Percentiles rank a stretch among this genome's conserved stretches.
Conservation (phyloP, 2,797 vertebrate species). For the Brotula barbata region DNA sequence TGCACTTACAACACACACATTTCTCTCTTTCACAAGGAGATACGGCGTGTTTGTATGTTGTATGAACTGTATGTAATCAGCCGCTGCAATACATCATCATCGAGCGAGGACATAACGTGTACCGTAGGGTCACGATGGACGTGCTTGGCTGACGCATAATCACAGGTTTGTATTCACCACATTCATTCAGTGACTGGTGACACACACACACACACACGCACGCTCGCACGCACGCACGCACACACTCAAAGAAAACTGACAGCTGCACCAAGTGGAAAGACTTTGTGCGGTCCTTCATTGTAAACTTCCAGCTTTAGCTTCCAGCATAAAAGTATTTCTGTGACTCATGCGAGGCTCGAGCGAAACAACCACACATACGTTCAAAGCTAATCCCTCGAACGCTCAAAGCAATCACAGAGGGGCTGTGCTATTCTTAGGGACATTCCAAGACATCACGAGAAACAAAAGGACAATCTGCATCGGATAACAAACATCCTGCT, state of each 20-base stretch:
- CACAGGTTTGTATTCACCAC: slow-evolving; percentile 1
- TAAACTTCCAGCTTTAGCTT: slow-evolving; percentile 53
- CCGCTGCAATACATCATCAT: too few relatives aligned
- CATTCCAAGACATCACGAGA: slow-evolving; percentile 7
- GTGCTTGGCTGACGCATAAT: neutral
- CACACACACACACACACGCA: slow-evolving; percentile 13
- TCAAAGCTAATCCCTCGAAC: slow-evolving; percentile 19
- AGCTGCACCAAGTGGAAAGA: slow-evolving; percentile 35
- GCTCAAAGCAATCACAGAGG: slow-evolving; percentile 12
- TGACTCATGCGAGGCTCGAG: slow-evolving; percentile 32
- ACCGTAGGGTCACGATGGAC: neutral
- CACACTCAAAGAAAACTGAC: slow-evolving; percentile 9
- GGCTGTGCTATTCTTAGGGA: slow-evolving; percentile 4
- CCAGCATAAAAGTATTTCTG: slow-evolving; percentile 66
- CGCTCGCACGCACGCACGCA: slow-evolving; percentile 13
- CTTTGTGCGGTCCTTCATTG: slow-evolving; percentile 38
- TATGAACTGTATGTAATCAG: too few relatives aligned
- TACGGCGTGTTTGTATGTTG: too few relatives aligned
- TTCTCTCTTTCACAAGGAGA: too few relatives aligned
- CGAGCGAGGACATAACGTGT: too few relatives aligned
- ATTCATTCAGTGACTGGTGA: slow-evolving; percentile 10
- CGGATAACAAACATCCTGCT: neutral
- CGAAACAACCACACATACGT: slow-evolving; percentile 25
- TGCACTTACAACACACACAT: slow-evolving; percentile 1
- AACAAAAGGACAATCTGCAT: neutral